Conservation (phyloP, 2,888 invertebrate species). For the Dugesia japonica region DNA sequence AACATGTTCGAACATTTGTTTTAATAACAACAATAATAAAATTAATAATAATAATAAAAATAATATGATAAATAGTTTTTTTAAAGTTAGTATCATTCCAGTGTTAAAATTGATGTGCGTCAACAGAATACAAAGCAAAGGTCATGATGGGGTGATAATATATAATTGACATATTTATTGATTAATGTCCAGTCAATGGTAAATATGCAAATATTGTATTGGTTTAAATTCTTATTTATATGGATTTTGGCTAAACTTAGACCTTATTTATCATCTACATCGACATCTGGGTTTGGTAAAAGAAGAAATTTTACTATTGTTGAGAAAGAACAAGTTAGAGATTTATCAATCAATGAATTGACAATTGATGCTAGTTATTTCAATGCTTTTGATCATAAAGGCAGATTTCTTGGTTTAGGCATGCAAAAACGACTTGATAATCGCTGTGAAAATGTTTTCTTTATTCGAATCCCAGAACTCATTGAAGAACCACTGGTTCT, state of each 20-base stretch:
- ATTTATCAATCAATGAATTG: conserved; percentile 39
- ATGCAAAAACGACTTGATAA: conserved; percentile 55
- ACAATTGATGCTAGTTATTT: conserved; percentile 67
- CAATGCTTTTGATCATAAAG: conserved; percentile 56
- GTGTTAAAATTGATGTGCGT: too few relatives aligned
- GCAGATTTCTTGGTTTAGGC: conserved; percentile 57
- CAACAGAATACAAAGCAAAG: too few relatives aligned
- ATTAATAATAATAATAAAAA: too few relatives aligned
- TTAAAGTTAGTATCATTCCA: too few relatives aligned
- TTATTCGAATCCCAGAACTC: conserved; percentile 47
- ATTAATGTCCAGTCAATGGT: too few relatives aligned
- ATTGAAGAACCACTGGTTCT: conserved; percentile 58
- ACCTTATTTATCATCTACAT: not conserved
- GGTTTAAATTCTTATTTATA: not conserved
- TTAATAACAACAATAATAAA: too few relatives aligned
- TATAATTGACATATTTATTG: too few relatives aligned
- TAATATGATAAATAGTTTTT: too few relatives aligned
- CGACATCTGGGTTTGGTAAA: not conserved
- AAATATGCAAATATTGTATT: not conserved
- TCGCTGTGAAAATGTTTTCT: conserved; percentile 22
- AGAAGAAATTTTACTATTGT: not conserved
- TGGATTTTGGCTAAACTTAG: not conserved
- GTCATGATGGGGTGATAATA: too few relatives aligned
- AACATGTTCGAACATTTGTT: too few relatives aligned
- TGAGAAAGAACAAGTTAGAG: not conserved